Base-by-base conservation (phyloP, 2,113 vertebrate genomes). In the mouse (Mus musculus) region DNA sequence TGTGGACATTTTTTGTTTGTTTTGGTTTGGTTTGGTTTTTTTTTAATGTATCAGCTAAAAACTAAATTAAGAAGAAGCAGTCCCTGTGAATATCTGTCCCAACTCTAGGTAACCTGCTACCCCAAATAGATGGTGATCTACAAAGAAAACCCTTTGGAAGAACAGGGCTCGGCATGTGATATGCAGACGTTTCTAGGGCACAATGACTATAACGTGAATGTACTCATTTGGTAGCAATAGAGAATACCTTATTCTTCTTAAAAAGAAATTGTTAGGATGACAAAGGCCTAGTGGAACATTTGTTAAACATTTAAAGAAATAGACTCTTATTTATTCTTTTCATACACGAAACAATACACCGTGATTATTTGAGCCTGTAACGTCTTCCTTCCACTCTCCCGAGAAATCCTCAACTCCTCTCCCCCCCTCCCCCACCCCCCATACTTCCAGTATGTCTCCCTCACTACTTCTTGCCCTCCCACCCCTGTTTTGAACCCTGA, bases 141-240 rank as follows among this genome's bases (percentile, higher is more conserved):
- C 22, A 46, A 73, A 93, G 80, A 95, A 94, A 81, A 94, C 36
- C 20, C n/a, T 52, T 87, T 85, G 67, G 80, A 72, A 72, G 90
- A 80, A 65, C 89, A 52, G 72, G 56, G 3, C 39, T 88, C 33
- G 54, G 33, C 49, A 49, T 76, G 46, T 1, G 42, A 54, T 81
- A 63, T 88, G 52, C 56, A 80, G 56, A 71, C 59, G 90, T 76
- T 93, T 88, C 84, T 59, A 76, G 72, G 69, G 22, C 0, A 54
- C 52, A 13, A 16, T 94, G 89, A 81, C 78, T 84, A 16, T 26
- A 71, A 10, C 63, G 84, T 59, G 59, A 77, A 7, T 49, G 46
- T 16, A 49, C 7, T 73, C 17, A 42, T 67, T 95, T 96, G 88
- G 26, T 90, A 90, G 73, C 71, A 90, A 61, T 42, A 63, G 63